Evolutionary conservation across 2,797 vertebrate genomes (phyloP).

Genomic region (Megaceryle alcyon): DNA sequence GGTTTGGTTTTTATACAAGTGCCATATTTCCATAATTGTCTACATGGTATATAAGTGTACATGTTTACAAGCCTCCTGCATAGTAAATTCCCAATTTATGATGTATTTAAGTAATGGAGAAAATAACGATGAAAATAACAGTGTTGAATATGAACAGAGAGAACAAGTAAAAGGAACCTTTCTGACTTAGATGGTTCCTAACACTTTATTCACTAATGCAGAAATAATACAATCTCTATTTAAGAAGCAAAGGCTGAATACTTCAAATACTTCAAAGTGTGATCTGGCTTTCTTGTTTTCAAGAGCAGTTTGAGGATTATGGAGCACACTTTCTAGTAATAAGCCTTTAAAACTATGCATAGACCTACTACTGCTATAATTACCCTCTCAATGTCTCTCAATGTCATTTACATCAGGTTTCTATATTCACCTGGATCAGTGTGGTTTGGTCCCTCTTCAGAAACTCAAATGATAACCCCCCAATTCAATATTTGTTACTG

Average conservation of each 20-base stretch:
- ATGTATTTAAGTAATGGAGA: background rate
- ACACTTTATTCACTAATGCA: background rate
- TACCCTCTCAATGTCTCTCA: background rate
- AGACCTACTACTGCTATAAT: background rate
- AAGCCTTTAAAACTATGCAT: background rate
- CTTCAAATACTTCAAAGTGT: background rate
- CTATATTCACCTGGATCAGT: background rate
- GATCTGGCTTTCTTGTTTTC: background rate
- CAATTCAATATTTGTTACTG: background rate
- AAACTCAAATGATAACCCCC: background rate
- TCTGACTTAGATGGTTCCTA: background rate
- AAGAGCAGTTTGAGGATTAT: background rate
- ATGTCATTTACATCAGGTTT: background rate
- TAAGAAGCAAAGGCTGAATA: background rate
- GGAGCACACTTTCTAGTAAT: background rate
- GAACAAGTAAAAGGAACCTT: background rate
- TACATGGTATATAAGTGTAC: background rate
- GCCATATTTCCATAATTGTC: background rate
- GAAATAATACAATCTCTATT: background rate
- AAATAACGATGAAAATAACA: background rate
- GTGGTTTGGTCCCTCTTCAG: background rate
- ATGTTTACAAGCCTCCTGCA: background rate
- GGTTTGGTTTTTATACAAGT: background rate
- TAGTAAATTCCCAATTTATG: background rate
- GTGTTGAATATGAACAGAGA: background rate